These are phyloP conservation scores for Ictalurus furcatus DNA, from an alignment of 2,113 vertebrate species.

Conservation along the genomic window DNA sequence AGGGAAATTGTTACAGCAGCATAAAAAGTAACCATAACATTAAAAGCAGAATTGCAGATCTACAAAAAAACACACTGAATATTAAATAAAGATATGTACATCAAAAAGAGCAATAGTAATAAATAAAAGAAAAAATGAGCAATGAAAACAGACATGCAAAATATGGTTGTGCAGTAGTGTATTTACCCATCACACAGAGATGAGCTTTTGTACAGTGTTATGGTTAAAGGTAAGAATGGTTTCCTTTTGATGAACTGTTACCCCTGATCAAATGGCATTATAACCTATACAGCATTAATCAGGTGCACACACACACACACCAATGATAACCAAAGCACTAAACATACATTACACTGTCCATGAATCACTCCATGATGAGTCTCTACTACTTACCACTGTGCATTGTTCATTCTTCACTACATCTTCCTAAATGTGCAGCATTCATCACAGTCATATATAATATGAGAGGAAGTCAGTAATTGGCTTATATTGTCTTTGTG, in stretches of 20 bases:
- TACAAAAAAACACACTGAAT: too few species aligned
- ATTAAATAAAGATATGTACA: too few species aligned
- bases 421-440: conserved; percentile 22
- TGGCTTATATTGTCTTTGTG: conserved; percentile 35
- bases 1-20: too few species aligned
- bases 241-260: neutral
- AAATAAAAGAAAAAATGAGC: too few species aligned
- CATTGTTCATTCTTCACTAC: conserved; percentile 5
- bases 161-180: too few species aligned
- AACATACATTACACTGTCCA: neutral
- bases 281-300: conserved; percentile 17
- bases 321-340: conserved; percentile 9
- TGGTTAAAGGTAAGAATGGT: too few species aligned
- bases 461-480: conserved; percentile 27
- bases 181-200: too few species aligned
- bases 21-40: too few species aligned
- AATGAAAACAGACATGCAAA: too few species aligned
- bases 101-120: too few species aligned
- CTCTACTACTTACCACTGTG: conserved; percentile 1
- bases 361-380: neutral
- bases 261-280: neutral
- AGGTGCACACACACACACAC: neutral
- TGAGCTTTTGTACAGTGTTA: too few species aligned
- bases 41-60: too few species aligned
- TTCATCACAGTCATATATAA: conserved; percentile 25